phyloP scores from a whole-genome alignment of 2,797 vertebrate species.

The Cyprinodon diabolis region DNA sequence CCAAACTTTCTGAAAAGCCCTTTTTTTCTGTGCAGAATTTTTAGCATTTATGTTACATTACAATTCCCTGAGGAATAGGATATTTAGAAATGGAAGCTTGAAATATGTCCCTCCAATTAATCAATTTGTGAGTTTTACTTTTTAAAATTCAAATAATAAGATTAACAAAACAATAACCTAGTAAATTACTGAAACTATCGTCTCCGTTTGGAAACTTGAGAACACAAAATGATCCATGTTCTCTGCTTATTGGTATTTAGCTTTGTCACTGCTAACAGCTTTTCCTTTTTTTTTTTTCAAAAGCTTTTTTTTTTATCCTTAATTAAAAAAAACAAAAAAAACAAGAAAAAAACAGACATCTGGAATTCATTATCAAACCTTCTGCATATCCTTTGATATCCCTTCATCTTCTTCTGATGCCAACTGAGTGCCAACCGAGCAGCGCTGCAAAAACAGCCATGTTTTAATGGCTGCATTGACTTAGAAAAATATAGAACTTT shows the following conservation, averaged over 20 bases:
- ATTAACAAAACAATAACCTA: background rate
- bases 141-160: background rate
- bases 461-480: slow-evolving; percentile 54
- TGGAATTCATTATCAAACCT: slow-evolving; percentile 13
- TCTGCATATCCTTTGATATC: slow-evolving; percentile 13
- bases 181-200: background rate
- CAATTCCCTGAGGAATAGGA: background rate
- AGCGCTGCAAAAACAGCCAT: slow-evolving; percentile 22
- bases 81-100: background rate
- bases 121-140: background rate
- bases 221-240: background rate
- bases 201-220: background rate
- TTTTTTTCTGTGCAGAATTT: background rate
- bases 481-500: slow-evolving; percentile 57
- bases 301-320: background rate
- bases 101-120: background rate
- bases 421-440: slow-evolving; percentile 12
- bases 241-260: slow-evolving; percentile 29
- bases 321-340: slow-evolving; percentile 9
- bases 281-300: background rate
- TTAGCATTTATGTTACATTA: background rate
- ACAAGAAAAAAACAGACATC: slow-evolving; percentile 9
- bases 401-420: slow-evolving; percentile 6
- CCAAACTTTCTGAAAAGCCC: background rate
- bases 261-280: background rate